Percentiles rank a stretch among this genome's conserved stretches.
Conservation (phyloP, 2,888 invertebrate species). For the Panopea generosa region DNA sequence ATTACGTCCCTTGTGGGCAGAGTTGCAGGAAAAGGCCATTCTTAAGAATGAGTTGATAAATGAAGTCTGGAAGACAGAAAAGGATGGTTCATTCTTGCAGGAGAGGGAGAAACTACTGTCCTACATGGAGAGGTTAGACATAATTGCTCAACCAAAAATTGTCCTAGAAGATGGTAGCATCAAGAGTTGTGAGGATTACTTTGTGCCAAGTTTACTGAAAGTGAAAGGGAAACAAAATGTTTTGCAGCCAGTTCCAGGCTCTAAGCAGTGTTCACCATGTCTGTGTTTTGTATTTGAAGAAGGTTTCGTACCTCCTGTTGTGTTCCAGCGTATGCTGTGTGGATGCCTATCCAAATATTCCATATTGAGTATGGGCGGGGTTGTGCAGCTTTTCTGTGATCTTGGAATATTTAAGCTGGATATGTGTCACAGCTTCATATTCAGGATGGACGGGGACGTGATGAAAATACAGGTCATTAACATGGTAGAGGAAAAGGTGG, state of each 20-base stretch:
- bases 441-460: slow-evolving; percentile 34
- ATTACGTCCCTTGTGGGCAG: slow-evolving; percentile 48
- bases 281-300: slow-evolving; percentile 60
- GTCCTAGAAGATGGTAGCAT: slow-evolving; percentile 36
- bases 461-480: slow-evolving; percentile 53
- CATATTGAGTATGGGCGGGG: slow-evolving; percentile 38
- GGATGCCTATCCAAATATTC: slow-evolving; percentile 45
- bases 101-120: slow-evolving; percentile 40
- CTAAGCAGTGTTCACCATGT: slow-evolving; percentile 34
- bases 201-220: slow-evolving; percentile 59
- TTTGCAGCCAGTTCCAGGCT: slow-evolving; percentile 4
- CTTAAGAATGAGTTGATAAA: slow-evolving; percentile 47
- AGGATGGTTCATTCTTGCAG: slow-evolving; percentile 31
- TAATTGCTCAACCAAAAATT: slow-evolving; percentile 59
- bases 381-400: slow-evolving; percentile 47
- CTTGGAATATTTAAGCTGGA: slow-evolving; percentile 54
- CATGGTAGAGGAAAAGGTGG: slow-evolving; percentile 42
- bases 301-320: slow-evolving; percentile 54
- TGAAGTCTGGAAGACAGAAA: slow-evolving; percentile 50
- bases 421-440: slow-evolving; percentile 46
- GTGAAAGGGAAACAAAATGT: slow-evolving; percentile 22
- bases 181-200: slow-evolving; percentile 45
- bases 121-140: slow-evolving; percentile 63
- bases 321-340: slow-evolving; percentile 60
- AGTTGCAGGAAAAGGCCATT: slow-evolving; percentile 54